Evolutionary conservation across 2,113 vertebrate species (phyloP).

Genomic region (Nibea coibor): DNA sequence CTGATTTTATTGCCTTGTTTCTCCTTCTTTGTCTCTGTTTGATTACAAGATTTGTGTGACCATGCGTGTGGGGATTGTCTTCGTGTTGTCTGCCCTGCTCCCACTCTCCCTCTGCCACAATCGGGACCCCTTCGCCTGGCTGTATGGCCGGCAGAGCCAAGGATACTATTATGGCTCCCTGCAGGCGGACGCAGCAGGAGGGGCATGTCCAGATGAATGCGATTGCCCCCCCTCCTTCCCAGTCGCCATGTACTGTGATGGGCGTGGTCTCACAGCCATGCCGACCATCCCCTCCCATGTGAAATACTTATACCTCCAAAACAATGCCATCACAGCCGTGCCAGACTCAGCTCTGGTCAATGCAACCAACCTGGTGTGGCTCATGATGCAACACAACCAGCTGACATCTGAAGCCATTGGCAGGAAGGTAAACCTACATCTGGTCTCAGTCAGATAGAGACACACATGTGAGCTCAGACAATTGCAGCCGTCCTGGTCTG

Average conservation of each 20-base stretch:
- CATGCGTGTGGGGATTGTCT: slow-evolving; percentile 78
- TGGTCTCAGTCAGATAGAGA: slow-evolving; percentile 14
- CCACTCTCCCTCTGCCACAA: slow-evolving; percentile 81
- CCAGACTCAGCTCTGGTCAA: slow-evolving; percentile 91
- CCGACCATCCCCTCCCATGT: slow-evolving; percentile 91
- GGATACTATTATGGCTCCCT: slow-evolving; percentile 65
- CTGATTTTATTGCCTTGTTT: background rate
- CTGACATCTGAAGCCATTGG: slow-evolving; percentile 89
- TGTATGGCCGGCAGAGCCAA: slow-evolving; percentile 83
- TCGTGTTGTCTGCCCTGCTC: slow-evolving; percentile 81
- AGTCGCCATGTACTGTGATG: slow-evolving; percentile 95
- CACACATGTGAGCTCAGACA: background rate
- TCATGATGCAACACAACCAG: slow-evolving; percentile 93
- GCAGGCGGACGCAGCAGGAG: slow-evolving; percentile 67
- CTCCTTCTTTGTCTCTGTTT: slow-evolving; percentile 26
- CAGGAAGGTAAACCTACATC: slow-evolving; percentile 71
- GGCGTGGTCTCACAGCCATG: slow-evolving; percentile 88
- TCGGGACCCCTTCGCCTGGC: slow-evolving; percentile 87
- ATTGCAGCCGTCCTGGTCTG: background rate
- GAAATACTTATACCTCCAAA: slow-evolving; percentile 96
- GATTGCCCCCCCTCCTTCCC: slow-evolving; percentile 94
- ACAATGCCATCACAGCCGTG: slow-evolving; percentile 90
- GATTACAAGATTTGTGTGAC: slow-evolving; percentile 40
- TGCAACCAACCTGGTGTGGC: slow-evolving; percentile 92
- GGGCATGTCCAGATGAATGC: slow-evolving; percentile 91